Evolutionary conservation across 2,888 invertebrate species (phyloP).

Genomic region (Patella ulyssiponensis): DNA sequence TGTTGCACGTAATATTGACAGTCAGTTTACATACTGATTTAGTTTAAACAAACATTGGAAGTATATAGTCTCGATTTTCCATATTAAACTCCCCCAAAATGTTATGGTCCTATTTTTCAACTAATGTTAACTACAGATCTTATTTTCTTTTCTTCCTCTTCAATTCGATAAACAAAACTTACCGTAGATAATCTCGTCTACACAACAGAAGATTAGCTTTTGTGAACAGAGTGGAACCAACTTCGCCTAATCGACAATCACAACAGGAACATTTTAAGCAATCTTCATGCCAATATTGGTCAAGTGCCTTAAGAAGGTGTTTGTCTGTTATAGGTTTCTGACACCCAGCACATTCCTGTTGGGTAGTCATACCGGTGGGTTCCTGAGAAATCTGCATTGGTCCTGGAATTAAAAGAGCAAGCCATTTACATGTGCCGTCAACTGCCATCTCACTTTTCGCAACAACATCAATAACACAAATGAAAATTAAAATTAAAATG

Average conservation of each 20-base stretch:
- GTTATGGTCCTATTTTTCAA: too few species aligned
- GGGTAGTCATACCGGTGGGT: constrained; percentile 42
- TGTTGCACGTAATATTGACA: too few species aligned
- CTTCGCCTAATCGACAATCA: constrained; percentile 92
- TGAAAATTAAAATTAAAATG: too few species aligned
- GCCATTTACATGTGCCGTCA: not conserved
- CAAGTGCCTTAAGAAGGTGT: constrained; percentile 86
- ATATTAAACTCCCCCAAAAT: too few species aligned
- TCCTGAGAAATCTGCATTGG: constrained; percentile 63
- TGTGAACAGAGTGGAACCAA: constrained; percentile 90
- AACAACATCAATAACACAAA: too few species aligned
- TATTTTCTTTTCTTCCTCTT: too few species aligned
- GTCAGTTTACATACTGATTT: too few species aligned
- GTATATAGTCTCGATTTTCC: too few species aligned
- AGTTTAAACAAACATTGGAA: too few species aligned
- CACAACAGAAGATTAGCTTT: constrained; percentile 92
- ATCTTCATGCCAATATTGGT: constrained; percentile 94
- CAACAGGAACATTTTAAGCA: constrained; percentile 90
- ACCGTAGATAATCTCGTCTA: constrained; percentile 93
- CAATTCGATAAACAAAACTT: constrained; percentile 51
- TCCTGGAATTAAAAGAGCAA: constrained; percentile 44
- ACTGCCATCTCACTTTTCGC: too few species aligned
- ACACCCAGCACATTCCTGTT: constrained; percentile 84
- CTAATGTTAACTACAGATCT: too few species aligned
- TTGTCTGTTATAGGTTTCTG: constrained; percentile 87